These are phyloP conservation scores for Microchrysa polita DNA, from an alignment of 2,888 invertebrate genomes.

Conservation along the genomic window DNA sequence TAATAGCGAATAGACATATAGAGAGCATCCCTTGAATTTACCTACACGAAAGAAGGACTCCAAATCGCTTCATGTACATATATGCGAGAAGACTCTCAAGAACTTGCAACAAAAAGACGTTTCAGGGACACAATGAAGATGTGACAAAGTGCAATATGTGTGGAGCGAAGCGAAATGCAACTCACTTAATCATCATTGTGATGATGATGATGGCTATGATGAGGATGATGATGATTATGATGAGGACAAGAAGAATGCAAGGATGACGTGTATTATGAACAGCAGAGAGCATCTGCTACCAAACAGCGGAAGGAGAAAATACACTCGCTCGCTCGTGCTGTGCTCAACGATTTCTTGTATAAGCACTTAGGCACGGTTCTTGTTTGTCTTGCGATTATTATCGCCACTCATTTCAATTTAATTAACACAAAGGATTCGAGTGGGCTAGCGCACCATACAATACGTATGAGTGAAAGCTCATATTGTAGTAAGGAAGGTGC, in stretches of 20 bases:
- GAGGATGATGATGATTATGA: constrained; percentile 28
- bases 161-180: constrained; percentile 49
- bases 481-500: no score
- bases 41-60: constrained; percentile 20
- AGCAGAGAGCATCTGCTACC: constrained; percentile 19
- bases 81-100: constrained; percentile 27
- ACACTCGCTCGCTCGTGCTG: constrained; percentile 39
- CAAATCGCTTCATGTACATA: constrained; percentile 23
- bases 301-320: constrained; percentile 2
- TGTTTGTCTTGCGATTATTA: constrained; percentile 50
- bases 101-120: constrained; percentile 48
- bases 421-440: constrained; percentile 49
- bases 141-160: constrained; percentile 48
- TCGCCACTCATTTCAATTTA: constrained; percentile 50
- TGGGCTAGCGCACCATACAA: constrained; percentile 26
- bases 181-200: constrained; percentile 42
- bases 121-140: constrained; percentile 50
- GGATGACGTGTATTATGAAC: background rate
- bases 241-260: constrained; percentile 26
- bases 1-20: constrained; percentile 18
- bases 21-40: constrained; percentile 41
- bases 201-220: constrained; percentile 34
- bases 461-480: no score
- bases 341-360: constrained; percentile 48
- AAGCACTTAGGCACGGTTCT: constrained; percentile 51